Evolutionary conservation across 1,140 invertebrate species (phyloP), one percentile per base, ranked within the genome.

Genomic region (Microplitis mediator): DNA sequence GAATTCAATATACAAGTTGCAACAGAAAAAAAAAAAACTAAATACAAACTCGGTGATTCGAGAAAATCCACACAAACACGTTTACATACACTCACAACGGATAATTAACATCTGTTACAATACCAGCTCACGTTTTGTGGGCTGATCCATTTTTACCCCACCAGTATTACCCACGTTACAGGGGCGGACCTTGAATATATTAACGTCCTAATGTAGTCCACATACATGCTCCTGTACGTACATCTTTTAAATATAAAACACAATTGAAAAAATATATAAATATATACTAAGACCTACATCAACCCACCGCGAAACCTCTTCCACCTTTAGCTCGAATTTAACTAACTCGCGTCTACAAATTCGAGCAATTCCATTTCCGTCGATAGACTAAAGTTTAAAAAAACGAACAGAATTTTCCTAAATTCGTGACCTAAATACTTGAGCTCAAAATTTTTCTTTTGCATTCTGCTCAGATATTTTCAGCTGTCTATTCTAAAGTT

Each of bases 51-150:
- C 60, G 16, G 4, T 13, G 11, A 61, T 13, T 61, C 16, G 16
- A 35, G 6, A 61, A 13, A 35, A 45, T 61, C 23, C n/a, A 61
- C 52, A 56, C 16, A 56, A 14, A 23, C 13, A 16, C 23, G 5
- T n/a, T 56, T 13, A 23, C 52, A 32, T n/a, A 16, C 13, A 62
- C 31, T n/a, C 60, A 4, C 13, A 67, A 82, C 83, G 84, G 82
- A 85, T 86, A 85, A 86, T 86, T 86, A 86, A 86, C 85, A 85
- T 86, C 85, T 86, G 85, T 86, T 86, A 85, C 80, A 83, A 79
- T 83, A 83, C 81, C 82, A 81, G 82, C 71, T 45, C 39, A 45
- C 39, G 39, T 45, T 45, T 45, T 45, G 39, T 45, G 39, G 39
- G 39, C 8, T 45, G 39, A 45, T 45, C 39, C 39, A 45, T 45